Evolutionary conservation across 2,888 invertebrate species (phyloP).

Genomic region (Tetranychus piercei): DNA sequence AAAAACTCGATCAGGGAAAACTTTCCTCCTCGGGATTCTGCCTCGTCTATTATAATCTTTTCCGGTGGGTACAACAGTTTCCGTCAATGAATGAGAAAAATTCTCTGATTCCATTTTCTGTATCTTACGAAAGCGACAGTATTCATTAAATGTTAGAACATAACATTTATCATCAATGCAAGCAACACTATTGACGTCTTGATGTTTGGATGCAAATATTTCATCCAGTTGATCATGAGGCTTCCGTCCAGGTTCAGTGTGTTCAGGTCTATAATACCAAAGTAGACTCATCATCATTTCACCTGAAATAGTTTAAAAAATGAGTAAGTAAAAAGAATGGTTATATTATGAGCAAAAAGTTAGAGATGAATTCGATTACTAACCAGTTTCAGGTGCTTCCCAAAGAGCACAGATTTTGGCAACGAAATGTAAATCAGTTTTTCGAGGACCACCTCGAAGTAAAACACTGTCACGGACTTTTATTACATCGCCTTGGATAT

Average conservation of each 20-base stretch:
- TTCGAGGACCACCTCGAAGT: conserved; percentile 59
- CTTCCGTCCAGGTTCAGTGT: conserved; percentile 71
- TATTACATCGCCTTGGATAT: conserved; percentile 64
- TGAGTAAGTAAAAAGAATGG: neutral
- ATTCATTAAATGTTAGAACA: conserved; percentile 86
- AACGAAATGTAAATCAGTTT: conserved; percentile 74
- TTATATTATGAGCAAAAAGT: neutral
- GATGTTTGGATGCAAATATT: conserved; percentile 83
- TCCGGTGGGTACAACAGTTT: conserved; percentile 44
- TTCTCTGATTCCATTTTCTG: conserved; percentile 14
- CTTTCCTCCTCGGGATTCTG: conserved; percentile 43
- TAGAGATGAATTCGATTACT: conserved; percentile 28
- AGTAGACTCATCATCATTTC: conserved; percentile 93
- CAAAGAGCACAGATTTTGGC: conserved; percentile 83
- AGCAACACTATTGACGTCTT: conserved; percentile 85
- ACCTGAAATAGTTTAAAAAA: conserved; percentile 39
- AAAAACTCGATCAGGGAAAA: conserved; percentile 64
- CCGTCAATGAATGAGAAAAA: conserved; percentile 13
- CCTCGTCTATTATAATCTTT: conserved; percentile 28
- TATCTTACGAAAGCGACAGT: conserved; percentile 54
- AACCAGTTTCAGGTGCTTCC: conserved; percentile 84
- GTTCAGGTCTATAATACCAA: conserved; percentile 95
- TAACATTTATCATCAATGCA: conserved; percentile 96
- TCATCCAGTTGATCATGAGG: conserved; percentile 61
- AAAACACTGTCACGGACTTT: conserved; percentile 75